Conservation (phyloP, 2,888 invertebrate species). For the Cheilosia vernalis region DNA sequence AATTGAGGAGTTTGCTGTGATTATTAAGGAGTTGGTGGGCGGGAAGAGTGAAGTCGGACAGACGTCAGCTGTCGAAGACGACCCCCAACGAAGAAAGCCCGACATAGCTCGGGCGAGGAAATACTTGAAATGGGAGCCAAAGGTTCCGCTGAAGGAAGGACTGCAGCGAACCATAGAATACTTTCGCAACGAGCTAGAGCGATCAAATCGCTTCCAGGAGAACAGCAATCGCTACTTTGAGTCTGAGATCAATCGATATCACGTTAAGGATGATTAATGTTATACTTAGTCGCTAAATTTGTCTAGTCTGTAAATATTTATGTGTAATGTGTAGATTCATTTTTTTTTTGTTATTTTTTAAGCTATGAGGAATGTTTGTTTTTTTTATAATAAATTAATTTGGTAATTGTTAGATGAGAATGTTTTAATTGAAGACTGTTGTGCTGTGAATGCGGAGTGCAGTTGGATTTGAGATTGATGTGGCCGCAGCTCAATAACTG, state of each 20-base stretch:
- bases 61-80: slow-evolving; percentile 95
- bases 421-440: neutral
- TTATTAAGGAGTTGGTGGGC: slow-evolving; percentile 93
- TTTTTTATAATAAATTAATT: slow-evolving; percentile 65
- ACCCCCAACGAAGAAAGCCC: slow-evolving; percentile 96
- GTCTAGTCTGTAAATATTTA: slow-evolving; percentile 75
- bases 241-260: slow-evolving; percentile 75
- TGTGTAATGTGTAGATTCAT: slow-evolving; percentile 46
- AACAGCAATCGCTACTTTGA: slow-evolving; percentile 82
- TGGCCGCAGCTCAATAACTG: too few species aligned
- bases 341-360: slow-evolving; percentile 45
- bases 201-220: slow-evolving; percentile 82
- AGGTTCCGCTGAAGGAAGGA: slow-evolving; percentile 92
- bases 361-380: slow-evolving; percentile 36
- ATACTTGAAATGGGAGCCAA: slow-evolving; percentile 95
- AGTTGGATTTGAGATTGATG: neutral
- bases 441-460: neutral
- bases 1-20: slow-evolving; percentile 94
- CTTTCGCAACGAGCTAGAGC: slow-evolving; percentile 93
- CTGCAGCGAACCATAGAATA: slow-evolving; percentile 96
- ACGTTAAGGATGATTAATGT: slow-evolving; percentile 59
- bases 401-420: slow-evolving; percentile 47
- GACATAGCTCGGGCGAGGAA: slow-evolving; percentile 95
- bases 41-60: slow-evolving; percentile 93
- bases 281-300: slow-evolving; percentile 38